Conservation (phyloP, 2,797 vertebrate genomes). For the Adelosebastes latens region DNA sequence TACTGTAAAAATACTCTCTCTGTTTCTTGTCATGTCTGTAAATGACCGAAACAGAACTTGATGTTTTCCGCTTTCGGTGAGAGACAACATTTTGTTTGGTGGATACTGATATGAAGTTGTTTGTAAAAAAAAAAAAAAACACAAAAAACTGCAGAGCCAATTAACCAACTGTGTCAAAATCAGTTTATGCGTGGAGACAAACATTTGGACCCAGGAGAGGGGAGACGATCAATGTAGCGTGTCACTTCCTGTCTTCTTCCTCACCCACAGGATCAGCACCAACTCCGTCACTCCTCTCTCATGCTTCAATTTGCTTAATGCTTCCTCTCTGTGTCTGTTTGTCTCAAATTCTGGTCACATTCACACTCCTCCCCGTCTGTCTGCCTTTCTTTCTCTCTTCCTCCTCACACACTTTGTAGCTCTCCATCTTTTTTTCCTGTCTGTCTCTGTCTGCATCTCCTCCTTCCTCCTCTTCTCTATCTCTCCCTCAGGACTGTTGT, state of each 20-base stretch:
- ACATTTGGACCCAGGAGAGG: slow-evolving; percentile 40
- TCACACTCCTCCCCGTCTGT: background rate
- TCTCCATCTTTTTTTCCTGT: background rate
- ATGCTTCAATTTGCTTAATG: slow-evolving; percentile 16
- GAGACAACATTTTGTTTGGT: background rate
- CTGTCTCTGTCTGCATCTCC: slow-evolving; percentile 3
- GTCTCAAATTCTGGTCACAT: slow-evolving; percentile 13
- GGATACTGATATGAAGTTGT: slow-evolving; percentile 29
- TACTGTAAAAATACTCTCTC: background rate
- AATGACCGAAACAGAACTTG: background rate
- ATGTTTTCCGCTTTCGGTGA: background rate
- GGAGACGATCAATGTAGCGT: slow-evolving; percentile 31
- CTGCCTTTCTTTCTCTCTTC: background rate
- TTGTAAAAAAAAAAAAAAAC: slow-evolving; percentile 6
- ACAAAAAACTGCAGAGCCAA: slow-evolving; percentile 11
- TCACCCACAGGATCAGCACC: slow-evolving; percentile 45
- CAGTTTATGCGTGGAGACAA: slow-evolving; percentile 36
- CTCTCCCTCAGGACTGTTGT: slow-evolving; percentile 49
- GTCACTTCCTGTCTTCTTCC: slow-evolving; percentile 46
- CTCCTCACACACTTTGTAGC: background rate
- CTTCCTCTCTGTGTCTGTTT: background rate
- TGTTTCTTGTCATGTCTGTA: background rate
- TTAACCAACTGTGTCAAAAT: slow-evolving; percentile 52
- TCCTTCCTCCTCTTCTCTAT: slow-evolving; percentile 4
- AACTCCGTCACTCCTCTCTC: slow-evolving; percentile 32